phyloP scores from a whole-genome alignment of 2,888 invertebrate genomes.

The Erebia palarica region DNA sequence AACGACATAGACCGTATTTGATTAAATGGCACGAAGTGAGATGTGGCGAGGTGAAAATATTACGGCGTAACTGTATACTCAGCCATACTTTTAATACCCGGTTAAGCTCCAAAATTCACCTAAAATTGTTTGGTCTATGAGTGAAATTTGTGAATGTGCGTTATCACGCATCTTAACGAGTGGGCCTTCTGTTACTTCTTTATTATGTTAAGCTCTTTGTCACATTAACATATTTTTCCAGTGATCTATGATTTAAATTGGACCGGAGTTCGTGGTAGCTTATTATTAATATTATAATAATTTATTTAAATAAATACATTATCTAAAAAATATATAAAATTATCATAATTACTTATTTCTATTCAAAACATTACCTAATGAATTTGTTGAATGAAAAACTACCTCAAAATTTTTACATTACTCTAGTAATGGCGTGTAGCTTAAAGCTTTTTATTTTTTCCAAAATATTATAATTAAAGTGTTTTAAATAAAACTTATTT shows the following conservation, averaged over 20 bases:
- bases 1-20: too few relatives aligned
- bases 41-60: too few relatives aligned
- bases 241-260: constrained; percentile 13
- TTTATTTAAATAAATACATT: constrained; percentile 8
- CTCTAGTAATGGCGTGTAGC: constrained; percentile 23
- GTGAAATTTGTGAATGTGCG: too few relatives aligned
- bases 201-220: not conserved
- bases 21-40: too few relatives aligned
- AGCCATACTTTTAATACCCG: too few relatives aligned
- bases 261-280: constrained; percentile 23
- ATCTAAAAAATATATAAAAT: not conserved
- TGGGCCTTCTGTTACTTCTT: not conserved
- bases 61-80: too few relatives aligned
- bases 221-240: not conserved
- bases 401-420: constrained; percentile 51
- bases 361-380: constrained; percentile 18
- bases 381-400: constrained; percentile 45
- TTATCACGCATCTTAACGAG: too few relatives aligned
- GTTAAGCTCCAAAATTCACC: too few relatives aligned
- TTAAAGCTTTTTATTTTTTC: constrained; percentile 7
- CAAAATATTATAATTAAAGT: not conserved
- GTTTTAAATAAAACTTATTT: not conserved
- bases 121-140: too few relatives aligned
- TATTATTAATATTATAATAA: not conserved
- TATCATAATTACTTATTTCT: constrained; percentile 14